Base-by-base conservation (phyloP, 2,113 vertebrate species). In the Merops nubicus region DNA sequence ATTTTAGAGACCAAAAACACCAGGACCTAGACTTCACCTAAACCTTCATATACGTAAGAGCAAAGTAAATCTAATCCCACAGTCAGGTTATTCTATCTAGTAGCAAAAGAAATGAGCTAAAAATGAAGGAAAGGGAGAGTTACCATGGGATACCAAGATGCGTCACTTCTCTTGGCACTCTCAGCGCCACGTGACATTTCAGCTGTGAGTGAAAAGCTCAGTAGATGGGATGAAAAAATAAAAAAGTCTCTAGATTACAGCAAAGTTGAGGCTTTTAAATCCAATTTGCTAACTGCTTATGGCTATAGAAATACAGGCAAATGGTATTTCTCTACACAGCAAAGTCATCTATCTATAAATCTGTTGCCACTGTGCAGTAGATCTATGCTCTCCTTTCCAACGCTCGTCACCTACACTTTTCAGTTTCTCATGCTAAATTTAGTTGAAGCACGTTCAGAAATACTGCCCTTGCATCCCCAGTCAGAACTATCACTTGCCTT, bases 71-170 rank as follows among this genome's bases (percentile, higher is more conserved):
- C 21, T 13, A 68, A 88, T 22, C n/a, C 70, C 53, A 40, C 57
- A 31, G 62, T 18, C 74, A 38, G 53, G 62, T 85, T 85, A 40
- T 83, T 82, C 70, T 7, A 7, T 40, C 82, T 65, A 62, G 69
- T 42, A 95, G 85, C 88, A 57, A 33, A 80, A 85, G 53, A 76
- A 62, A 77, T 0, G 22, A 94, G 79, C 82, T 93, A 53, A 73
- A 93, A 88, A 51, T 1, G 26, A 88, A 90, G 76, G 80, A 11
- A 89, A 81, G 62, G 45, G 29, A 91, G 94, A 95, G 95, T 95
- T 95, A 95, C 92, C 92, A 94, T 76, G 92, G 95, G 96, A 95
- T 72, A 96, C 90, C 70, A 15, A 47, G 94, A 89, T 95, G 82
- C 31, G 65, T 96, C 96, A 96, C 88, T 85, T 22, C 82, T 94